Base-by-base conservation (phyloP, 2,113 vertebrate species). In the Odontophorus gujanensis region DNA sequence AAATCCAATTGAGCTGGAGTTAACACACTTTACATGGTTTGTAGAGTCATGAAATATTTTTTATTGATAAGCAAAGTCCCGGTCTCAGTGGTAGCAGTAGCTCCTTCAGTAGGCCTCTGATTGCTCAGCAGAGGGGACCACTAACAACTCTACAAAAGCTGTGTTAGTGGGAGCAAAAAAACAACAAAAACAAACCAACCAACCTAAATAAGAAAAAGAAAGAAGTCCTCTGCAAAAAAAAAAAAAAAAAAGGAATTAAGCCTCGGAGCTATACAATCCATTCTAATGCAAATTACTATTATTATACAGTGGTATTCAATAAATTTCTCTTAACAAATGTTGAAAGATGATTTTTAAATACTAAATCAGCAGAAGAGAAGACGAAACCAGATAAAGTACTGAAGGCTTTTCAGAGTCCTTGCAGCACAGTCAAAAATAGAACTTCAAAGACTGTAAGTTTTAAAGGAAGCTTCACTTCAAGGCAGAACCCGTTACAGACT, bases 391-490 rank as follows among this genome's bases (percentile, higher is more conserved):
- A 28, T 24, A 82, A 80, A 1, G 2, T 12, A 67, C 0, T 11
- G 36, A 87, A 85, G 74, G 34, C 4, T 55, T 69, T 91, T 24
- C 63, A 36, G 40, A 80, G 16, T 83, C 36, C 17, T 7, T 20
- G 9, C 8, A 14, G 50, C 73, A 67, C 19, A 74, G 47, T 30
- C 32, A 65, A 90, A 96, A 96, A 32, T 2, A 73, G 26, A 79
- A 76, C 47, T 85, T 81, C 20, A 51, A 76, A 87, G 30, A 55
- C n/a, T 73, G 85, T 34, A 47, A 78, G 92, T 20, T 21, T 67
- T 82, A 89, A 17, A 76, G n/a, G 26, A 89, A 85, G 51, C 62
- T 43, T 59, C 24, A 50, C 10, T 81, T 85, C 61, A 83, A 75
- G 43, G 67, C 25, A 71, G 18, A 83, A 77, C 11, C 71, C 11